Percentiles rank a stretch among this genome's conserved stretches.
These are phyloP conservation scores for Elephas maximus DNA, from an alignment of 2,113 vertebrate species.

Conservation along the genomic window DNA sequence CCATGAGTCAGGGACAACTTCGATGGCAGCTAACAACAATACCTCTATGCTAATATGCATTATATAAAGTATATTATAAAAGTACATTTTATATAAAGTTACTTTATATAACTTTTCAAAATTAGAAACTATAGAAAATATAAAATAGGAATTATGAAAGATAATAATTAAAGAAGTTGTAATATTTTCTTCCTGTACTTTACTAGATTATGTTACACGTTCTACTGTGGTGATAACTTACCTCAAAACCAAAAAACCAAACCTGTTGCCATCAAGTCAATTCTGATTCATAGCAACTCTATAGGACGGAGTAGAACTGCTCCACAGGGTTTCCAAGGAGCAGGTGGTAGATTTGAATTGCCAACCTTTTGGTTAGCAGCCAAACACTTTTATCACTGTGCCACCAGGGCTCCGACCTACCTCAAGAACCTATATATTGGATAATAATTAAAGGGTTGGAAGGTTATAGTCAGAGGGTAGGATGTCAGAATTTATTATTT, in stretches of 20 bases:
- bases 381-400: too few relatives aligned
- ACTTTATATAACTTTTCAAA: not conserved
- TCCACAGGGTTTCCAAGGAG: too few relatives aligned
- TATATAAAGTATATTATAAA: not conserved
- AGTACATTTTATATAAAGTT: not conserved
- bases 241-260: too few relatives aligned
- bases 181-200: not conserved
- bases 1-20: not conserved
- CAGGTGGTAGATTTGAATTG: too few relatives aligned
- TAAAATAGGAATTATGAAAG: not conserved
- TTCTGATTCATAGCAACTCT: too few relatives aligned
- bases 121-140: not conserved
- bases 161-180: not conserved
- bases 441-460: not conserved
- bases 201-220: not conserved
- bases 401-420: too few relatives aligned
- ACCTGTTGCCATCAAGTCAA: too few relatives aligned
- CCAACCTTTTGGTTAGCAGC: too few relatives aligned
- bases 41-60: not conserved
- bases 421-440: not conserved
- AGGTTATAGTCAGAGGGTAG: not conserved
- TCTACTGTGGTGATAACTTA: not conserved
- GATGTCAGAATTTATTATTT: not conserved
- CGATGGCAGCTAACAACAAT: not conserved
- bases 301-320: too few relatives aligned